Percentiles rank a stretch among this genome's conserved stretches.
phyloP scores from a whole-genome alignment of 2,113 vertebrate species.

The Albula goreensis region DNA sequence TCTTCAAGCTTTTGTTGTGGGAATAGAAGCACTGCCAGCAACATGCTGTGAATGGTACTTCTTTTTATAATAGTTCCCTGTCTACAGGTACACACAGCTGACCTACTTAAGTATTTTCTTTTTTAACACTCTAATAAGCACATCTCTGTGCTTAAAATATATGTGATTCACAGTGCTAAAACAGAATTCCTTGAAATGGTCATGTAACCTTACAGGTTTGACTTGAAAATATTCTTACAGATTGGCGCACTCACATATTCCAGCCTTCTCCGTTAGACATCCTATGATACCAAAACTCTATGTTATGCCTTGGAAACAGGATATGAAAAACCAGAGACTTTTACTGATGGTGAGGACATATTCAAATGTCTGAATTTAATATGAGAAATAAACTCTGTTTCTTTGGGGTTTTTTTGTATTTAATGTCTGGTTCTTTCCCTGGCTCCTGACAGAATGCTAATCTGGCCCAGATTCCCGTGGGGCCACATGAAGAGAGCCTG shows the following conservation, averaged over 20 bases:
- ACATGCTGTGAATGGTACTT: not conserved
- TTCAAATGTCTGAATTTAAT: not conserved
- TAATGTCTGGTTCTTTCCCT: not conserved
- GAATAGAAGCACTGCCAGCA: not conserved
- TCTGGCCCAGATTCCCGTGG: constrained; percentile 43
- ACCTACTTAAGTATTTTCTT: too few species aligned
- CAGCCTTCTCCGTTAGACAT: constrained; percentile 50
- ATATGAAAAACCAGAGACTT: constrained; percentile 63
- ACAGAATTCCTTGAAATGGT: not conserved
- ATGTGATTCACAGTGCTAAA: not conserved
- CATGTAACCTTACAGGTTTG: too few species aligned
- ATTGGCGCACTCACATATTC: constrained; percentile 36
- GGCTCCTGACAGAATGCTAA: constrained; percentile 52
- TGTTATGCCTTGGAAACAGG: constrained; percentile 74
- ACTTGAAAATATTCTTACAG: constrained; percentile 25
- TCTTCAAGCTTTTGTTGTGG: not conserved
- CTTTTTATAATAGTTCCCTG: not conserved
- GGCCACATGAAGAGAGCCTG: constrained; percentile 59
- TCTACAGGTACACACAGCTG: not conserved
- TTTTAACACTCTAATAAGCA: not conserved
- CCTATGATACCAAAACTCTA: constrained; percentile 64
- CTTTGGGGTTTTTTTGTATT: not conserved
- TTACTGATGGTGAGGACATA: constrained; percentile 64
- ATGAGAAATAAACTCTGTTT: not conserved
- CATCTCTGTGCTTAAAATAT: not conserved